Evolutionary conservation across 2,113 vertebrate genomes (phyloP).

Genomic region (Daphoenositta chrysoptera): DNA sequence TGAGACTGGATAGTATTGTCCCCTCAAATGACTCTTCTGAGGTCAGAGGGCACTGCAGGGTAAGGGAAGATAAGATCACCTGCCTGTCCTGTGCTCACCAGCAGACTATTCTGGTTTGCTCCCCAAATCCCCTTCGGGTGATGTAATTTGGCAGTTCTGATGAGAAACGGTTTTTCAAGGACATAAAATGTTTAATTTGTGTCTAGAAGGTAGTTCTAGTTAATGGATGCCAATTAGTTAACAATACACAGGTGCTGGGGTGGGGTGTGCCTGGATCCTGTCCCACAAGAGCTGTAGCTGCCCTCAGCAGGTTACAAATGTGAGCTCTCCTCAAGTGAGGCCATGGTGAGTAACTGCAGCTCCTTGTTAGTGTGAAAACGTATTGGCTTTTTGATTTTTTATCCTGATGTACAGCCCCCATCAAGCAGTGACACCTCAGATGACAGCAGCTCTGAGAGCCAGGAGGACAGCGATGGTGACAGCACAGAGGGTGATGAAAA

Average conservation of each 20-base stretch:
- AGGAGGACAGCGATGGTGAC: slow-evolving; percentile 40
- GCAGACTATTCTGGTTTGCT: background rate
- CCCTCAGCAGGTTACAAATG: background rate
- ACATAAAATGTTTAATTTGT: background rate
- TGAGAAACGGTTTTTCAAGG: background rate
- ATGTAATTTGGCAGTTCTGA: background rate
- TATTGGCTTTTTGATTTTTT: background rate
- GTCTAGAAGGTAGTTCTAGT: background rate
- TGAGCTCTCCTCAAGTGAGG: background rate
- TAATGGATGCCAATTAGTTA: background rate
- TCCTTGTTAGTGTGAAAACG: background rate
- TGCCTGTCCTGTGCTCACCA: background rate
- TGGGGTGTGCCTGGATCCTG: background rate
- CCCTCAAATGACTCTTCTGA: background rate
- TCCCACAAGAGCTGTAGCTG: background rate
- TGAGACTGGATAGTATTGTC: background rate
- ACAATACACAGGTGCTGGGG: too few species aligned
- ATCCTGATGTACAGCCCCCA: background rate
- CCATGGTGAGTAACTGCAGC: background rate
- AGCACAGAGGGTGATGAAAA: slow-evolving; percentile 65
- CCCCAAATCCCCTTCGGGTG: background rate
- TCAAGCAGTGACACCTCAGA: background rate
- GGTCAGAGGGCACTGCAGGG: background rate
- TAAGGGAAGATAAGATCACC: background rate
- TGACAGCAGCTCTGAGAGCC: slow-evolving; percentile 46